A percentile compares a stretch with the other conserved stretches of the same genome.
Conservation (phyloP, 2,797 vertebrate genomes). For the Cyprinella venusta region DNA sequence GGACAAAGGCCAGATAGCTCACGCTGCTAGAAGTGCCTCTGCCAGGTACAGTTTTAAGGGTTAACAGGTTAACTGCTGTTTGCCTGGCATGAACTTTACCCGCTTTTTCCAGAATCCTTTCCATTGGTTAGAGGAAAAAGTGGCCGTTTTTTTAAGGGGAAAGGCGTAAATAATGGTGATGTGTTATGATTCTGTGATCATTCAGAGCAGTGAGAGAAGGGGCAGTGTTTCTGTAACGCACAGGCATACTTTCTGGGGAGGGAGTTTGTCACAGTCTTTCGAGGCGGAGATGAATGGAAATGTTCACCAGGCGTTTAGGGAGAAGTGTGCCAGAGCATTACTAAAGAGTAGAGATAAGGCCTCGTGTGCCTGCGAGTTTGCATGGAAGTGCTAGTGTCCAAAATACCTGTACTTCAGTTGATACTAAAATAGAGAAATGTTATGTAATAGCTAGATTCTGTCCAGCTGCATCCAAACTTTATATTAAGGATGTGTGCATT, state of each 20-base stretch:
- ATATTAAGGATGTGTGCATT: neutral
- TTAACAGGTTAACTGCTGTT: conserved; percentile 51
- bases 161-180: conserved; percentile 52
- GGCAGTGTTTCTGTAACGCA: conserved; percentile 39
- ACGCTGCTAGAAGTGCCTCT: conserved; percentile 27
- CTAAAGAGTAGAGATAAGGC: conserved; percentile 40
- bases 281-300: conserved; percentile 37
- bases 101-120: conserved; percentile 10
- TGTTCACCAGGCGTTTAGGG: conserved; percentile 24
- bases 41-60: conserved; percentile 38
- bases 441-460: neutral
- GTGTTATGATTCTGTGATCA: conserved; percentile 48
- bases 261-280: conserved; percentile 23
- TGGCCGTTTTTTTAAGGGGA: conserved; percentile 36
- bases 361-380: conserved; percentile 22
- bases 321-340: conserved; percentile 9
- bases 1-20: conserved; percentile 46
- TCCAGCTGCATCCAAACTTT: neutral
- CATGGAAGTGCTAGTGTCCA: neutral
- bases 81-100: conserved; percentile 43
- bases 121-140: conserved; percentile 36
- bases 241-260: neutral
- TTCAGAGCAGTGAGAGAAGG: conserved; percentile 39
- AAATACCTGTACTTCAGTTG: neutral
- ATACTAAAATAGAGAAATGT: neutral